Base-by-base conservation (phyloP, 2,888 invertebrate genomes). In the Siphonodentalium dalli region DNA sequence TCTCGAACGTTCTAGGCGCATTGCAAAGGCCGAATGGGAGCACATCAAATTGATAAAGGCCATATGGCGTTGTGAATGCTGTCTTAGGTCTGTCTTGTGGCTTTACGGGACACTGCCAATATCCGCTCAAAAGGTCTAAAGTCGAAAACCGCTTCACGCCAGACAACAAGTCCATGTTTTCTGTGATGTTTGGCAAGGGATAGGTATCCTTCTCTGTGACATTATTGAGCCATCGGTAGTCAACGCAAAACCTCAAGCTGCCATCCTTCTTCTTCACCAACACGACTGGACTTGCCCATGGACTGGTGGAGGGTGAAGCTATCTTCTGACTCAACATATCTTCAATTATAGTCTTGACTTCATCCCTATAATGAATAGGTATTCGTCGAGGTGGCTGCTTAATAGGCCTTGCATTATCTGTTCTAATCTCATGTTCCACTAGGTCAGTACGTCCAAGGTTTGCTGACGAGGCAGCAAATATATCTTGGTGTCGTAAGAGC, bases 261-360 rank as follows among this genome's bases (percentile, higher is more conserved):
- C 54, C 54, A 28, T 59, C 55, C 20, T 59, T 56, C 35, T 59
- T 54, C 26, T 27, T 51, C 3, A 52, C 52, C 27, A 56, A 23
- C 4, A 58, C 52, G 1, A 59, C 33, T 13, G 45, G 42, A 11
- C 47, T 26, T 9, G 51, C 29, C 56, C 55, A 48, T 21, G 54
- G 47, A 34, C 48, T 43, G 18, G 11, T 18, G 11, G 51, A 51
- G 2, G 49, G 42, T 28, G 45, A 31, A 15, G 50, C 46, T 9
- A 54, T 28, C 13, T 27, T 38, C 2, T 33, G 35, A 5, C 38
- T 18, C 15, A 52, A 23, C 52, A 59, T 55, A 13, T 46, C 33
- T n/a, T 51, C 27, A 9, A 52, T 31, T 27, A 50, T 37, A 9
- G 23, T 37, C 24, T 50, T 46, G 15, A 47, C 34, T 33, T 55